Base-by-base conservation (phyloP, 2,113 vertebrate genomes). In the Odobenus rosmarus region DNA sequence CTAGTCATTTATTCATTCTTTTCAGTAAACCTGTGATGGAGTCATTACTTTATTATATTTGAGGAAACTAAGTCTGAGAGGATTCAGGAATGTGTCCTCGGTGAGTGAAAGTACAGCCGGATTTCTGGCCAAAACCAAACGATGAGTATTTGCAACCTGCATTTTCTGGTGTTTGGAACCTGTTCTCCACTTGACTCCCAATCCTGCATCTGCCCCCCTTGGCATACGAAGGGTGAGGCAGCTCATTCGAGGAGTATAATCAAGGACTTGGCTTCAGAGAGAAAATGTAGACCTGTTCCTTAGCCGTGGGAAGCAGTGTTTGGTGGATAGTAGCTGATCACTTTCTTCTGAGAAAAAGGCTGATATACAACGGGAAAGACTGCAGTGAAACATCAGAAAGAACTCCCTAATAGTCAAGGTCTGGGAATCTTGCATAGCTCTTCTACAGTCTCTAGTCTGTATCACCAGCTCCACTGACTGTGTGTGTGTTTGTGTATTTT, bases 201-300 rank as follows among this genome's bases (percentile, higher is more conserved):
- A 7, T 4, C 28, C 23, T 5, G 0, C 1, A 0, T 42, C 26
- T 81, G 13, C 31, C 46, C 62, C 31, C 14, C 23, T 42, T 11
- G 26, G 8, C 16, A 0, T n/a, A n/a, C 64, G 16, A 49, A 46
- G 6, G 49, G 15, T 23, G 28, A 49, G 10, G 4, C 18, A 24
- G 11, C 23, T 62, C 16, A 5, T n/a, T 71, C 31, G 42, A 24
- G 57, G 51, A 55, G 16, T 28, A 1, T 15, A 42, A 11, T 33
- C 19, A 11, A 36, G 19, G 15, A 14, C 4, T 8, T 33, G 12
- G 23, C 57, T 82, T 67, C 19, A 36, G n/a, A n/a, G 31, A 57
- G 15, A 36, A 49, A 81, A n/a, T 0, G 4, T 61, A 33, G 21
- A 86, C 36, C 13, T 12, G 19, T 19, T 80, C 57, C 72, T 33